Conservation (phyloP, 2,113 vertebrate species). For the Triplophysa dalaica region DNA sequence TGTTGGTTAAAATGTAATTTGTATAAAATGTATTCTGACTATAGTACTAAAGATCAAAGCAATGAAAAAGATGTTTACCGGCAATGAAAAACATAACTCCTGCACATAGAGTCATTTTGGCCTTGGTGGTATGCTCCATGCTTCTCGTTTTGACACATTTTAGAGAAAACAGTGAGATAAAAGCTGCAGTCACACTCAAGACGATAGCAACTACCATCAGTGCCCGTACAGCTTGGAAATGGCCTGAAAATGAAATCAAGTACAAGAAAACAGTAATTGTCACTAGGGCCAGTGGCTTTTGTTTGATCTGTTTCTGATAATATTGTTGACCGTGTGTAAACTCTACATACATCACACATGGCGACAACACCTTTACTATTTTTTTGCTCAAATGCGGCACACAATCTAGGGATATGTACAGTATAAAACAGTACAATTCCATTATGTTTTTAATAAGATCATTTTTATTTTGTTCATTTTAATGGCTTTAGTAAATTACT, state of each 20-base stretch:
- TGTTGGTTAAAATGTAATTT: background rate
- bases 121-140: constrained; percentile 82
- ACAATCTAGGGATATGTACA: too few species aligned
- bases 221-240: constrained; percentile 85
- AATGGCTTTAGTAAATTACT: too few species aligned
- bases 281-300: constrained; percentile 40
- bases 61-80: constrained; percentile 67
- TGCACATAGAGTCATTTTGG: constrained; percentile 87
- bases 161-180: constrained; percentile 83
- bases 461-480: too few species aligned
- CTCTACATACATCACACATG: background rate
- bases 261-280: background rate
- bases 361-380: too few species aligned
- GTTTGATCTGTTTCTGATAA: constrained; percentile 66
- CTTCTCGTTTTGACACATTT: constrained; percentile 83
- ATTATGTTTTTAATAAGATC: too few species aligned
- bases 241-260: constrained; percentile 65
- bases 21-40: background rate
- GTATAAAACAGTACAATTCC: too few species aligned
- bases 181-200: constrained; percentile 73
- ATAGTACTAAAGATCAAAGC: background rate
- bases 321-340: constrained; percentile 51
- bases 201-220: constrained; percentile 87
- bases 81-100: constrained; percentile 85
- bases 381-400: too few species aligned